Evolutionary conservation across 1,140 invertebrate genomes (phyloP).

Genomic region (Tetragnatha versicolor): DNA sequence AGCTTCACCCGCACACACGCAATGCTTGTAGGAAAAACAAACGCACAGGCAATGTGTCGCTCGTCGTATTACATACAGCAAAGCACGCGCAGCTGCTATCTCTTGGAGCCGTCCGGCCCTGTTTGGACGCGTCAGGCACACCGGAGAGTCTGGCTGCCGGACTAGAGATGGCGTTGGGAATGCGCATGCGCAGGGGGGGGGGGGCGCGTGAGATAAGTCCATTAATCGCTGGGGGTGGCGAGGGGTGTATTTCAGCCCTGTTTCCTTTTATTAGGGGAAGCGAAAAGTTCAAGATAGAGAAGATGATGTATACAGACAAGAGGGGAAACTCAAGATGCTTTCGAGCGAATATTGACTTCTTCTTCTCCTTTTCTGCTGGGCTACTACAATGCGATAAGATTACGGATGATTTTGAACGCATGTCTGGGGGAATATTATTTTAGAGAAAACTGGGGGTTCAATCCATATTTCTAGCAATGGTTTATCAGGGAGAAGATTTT

Average conservation of each 20-base stretch:
- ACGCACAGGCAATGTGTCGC: no score
- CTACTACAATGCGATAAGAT: no score
- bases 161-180: not conserved
- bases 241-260: slow-evolving; percentile 21
- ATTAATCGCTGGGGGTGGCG: slow-evolving; percentile 21
- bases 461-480: no score
- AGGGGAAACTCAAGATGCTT: not conserved
- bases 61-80: no score
- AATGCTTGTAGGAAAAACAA: no score
- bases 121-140: slow-evolving; percentile 5
- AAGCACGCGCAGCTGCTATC: not conserved
- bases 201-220: slow-evolving; percentile 36
- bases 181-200: slow-evolving; percentile 21
- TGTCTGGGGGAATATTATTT: no score
- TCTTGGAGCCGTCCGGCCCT: not conserved
- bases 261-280: slow-evolving; percentile 12
- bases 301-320: not conserved
- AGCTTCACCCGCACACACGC: no score
- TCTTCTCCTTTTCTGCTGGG: no score
- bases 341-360: no score
- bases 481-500: no score
- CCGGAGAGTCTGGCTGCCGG: slow-evolving; percentile 10
- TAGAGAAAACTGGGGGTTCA: no score
- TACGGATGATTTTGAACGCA: no score
- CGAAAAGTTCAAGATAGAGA: not conserved